Conservation (phyloP, 23 tunicate species). For the Aplidium turbinatum region DNA sequence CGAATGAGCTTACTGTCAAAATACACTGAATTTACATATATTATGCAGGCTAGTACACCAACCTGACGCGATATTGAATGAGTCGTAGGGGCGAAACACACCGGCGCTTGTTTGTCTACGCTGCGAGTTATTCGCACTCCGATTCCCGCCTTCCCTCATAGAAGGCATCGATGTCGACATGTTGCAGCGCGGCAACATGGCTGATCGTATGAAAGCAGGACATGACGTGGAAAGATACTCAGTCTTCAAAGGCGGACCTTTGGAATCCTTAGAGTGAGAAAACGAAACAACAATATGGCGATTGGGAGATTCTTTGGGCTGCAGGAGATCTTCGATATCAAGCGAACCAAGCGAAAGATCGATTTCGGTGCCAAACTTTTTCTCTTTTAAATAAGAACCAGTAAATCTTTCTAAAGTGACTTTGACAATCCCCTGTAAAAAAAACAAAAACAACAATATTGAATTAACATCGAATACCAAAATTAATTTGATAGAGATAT, state of each 20-base stretch:
- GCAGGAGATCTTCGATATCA: constrained; percentile 80
- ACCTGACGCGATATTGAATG: constrained; percentile 36
- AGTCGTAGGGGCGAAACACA: constrained; percentile 54
- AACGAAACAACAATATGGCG: constrained; percentile 64
- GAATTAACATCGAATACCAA: too few species aligned
- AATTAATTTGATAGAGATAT: too few species aligned
- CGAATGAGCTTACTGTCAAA: too few species aligned
- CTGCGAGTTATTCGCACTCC: not conserved
- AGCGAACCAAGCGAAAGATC: constrained; percentile 87
- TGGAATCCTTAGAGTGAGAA: not conserved
- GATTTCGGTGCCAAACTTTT: constrained; percentile 56
- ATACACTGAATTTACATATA: too few species aligned
- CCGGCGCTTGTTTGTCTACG: constrained; percentile 18
- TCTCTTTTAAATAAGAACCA: constrained; percentile 73
- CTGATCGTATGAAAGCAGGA: constrained; percentile 38
- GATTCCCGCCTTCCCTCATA: not conserved
- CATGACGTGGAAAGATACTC: constrained; percentile 73
- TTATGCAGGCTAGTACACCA: not conserved
- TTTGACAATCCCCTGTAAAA: constrained; percentile 82
- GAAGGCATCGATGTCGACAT: constrained; percentile 70
- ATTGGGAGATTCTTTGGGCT: constrained; percentile 28
- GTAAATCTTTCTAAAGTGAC: constrained; percentile 65
- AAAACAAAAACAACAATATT: too few species aligned
- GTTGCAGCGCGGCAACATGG: constrained; percentile 16
- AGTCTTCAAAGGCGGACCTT: not conserved